These are phyloP conservation scores for Scaptomyza caliginosa DNA, from an alignment of 2,888 invertebrate species.

Conservation along the genomic window DNA sequence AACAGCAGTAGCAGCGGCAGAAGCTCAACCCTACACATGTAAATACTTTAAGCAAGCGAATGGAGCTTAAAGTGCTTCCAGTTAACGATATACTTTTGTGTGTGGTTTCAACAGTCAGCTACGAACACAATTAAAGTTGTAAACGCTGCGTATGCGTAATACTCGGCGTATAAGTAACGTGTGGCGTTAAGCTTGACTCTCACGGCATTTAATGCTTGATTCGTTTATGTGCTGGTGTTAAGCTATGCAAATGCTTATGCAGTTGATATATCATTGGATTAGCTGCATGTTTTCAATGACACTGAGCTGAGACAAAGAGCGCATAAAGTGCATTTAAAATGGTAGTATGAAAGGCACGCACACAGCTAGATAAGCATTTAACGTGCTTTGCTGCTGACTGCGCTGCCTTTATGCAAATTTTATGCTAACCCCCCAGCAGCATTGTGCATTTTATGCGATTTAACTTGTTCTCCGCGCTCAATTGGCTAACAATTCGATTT, in stretches of 20 bases:
- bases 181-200: constrained; percentile 9
- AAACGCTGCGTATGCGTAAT: constrained; percentile 1
- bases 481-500: constrained; percentile 73
- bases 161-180: constrained; percentile 4
- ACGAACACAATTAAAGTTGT: neutral
- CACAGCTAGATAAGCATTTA: constrained; percentile 3
- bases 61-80: neutral
- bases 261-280: constrained; percentile 62
- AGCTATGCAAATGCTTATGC: constrained; percentile 46
- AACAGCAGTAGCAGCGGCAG: constrained; percentile 4
- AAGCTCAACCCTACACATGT: constrained; percentile 31
- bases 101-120: no score
- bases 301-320: constrained; percentile 59
- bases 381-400: constrained; percentile 16
- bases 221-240: constrained; percentile 6
- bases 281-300: constrained; percentile 68
- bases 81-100: no score
- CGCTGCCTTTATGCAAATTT: constrained; percentile 65
- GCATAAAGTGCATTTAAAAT: constrained; percentile 72
- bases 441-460: constrained; percentile 65
- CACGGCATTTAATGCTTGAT: constrained; percentile 13
- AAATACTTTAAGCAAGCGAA: neutral
- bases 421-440: constrained; percentile 12
- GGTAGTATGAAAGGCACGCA: constrained; percentile 56
- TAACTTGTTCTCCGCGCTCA: constrained; percentile 37